Base-by-base conservation (phyloP, 1,140 invertebrate species). In the Zaprionus nigranus region DNA sequence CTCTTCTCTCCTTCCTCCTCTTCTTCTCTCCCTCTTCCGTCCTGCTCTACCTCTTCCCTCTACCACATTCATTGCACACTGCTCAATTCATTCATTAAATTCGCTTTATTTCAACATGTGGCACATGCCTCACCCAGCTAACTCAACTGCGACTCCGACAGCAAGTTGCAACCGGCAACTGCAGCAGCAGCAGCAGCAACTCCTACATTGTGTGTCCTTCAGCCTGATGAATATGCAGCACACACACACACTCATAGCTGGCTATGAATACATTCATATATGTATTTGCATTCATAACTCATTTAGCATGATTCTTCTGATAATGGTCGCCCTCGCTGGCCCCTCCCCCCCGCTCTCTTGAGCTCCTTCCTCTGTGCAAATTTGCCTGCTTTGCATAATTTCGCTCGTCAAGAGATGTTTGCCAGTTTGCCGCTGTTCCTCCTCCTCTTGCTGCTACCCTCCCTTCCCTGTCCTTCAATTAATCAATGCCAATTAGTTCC, bases 11-110 rank as follows among this genome's bases (percentile, higher is more conserved):
- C n/a, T n/a, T n/a, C n/a, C n/a, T 20, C 1, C 1, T 2, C 28
- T 28, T 1, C 28, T 9, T 1, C 28, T 7, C 28, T 28, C 7
- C 30, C 9, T 11, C 30, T 34, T 34, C 30, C 30, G 0, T 34
- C 0, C 30, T 11, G 3, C 9, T 30, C 30, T 30, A 0, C 28
- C 7, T 30, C 6, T 30, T 40, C 5, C 20, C 24, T 13, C 53
- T 53, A 17, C 20, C 28, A 46, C 61, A 63, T 26, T 56, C 63
- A 56, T 53, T 56, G 49, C 51, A 56, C 53, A 46, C 20, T 24
- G 63, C 63, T 73, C 62, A 73, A 66, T 73, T 73, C 69, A 82
- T 78, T 78, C 65, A 79, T 71, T 71, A 77, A 74, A 68, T 66
- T 69, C 67, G 76, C 72, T 76, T 79, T 81, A 64, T 79, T 81